Evolutionary conservation across 1,140 invertebrate species (phyloP).

Genomic region (Chlorops oryzae): DNA sequence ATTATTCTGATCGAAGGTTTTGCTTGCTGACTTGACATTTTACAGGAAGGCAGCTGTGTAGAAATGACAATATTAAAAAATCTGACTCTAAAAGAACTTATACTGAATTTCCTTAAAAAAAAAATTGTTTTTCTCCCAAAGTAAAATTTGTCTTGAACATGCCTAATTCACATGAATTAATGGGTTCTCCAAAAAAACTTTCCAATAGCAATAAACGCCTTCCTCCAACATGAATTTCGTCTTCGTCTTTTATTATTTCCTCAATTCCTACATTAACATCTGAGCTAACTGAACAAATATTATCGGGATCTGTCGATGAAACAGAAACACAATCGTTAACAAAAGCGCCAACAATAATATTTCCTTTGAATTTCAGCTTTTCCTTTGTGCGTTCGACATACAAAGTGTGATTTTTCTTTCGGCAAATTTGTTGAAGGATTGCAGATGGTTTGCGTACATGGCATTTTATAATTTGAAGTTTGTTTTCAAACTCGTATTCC

Average conservation of each 20-base stretch:
- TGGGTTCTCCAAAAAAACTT: background rate
- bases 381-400: too few species aligned
- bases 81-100: background rate
- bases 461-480: too few species aligned
- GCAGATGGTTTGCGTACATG: too few species aligned
- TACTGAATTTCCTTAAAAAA: background rate
- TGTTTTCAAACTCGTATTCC: too few species aligned
- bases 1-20: too few species aligned
- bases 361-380: too few species aligned
- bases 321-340: constrained; percentile 4
- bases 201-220: background rate
- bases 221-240: constrained; percentile 1
- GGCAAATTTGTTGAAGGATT: too few species aligned
- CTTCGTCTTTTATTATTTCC: background rate
- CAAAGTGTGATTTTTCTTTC: too few species aligned
- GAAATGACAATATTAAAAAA: constrained; percentile 2
- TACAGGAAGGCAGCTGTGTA: constrained; percentile 5
- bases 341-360: background rate
- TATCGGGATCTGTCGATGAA: background rate
- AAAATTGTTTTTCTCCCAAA: constrained; percentile 4
- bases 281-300: background rate
- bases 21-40: too few species aligned
- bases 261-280: too few species aligned
- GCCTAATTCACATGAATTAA: constrained; percentile 5
- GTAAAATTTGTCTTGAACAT: constrained; percentile 4